Base-by-base conservation (phyloP, 2,797 vertebrate species). In the Halcyon badia region DNA sequence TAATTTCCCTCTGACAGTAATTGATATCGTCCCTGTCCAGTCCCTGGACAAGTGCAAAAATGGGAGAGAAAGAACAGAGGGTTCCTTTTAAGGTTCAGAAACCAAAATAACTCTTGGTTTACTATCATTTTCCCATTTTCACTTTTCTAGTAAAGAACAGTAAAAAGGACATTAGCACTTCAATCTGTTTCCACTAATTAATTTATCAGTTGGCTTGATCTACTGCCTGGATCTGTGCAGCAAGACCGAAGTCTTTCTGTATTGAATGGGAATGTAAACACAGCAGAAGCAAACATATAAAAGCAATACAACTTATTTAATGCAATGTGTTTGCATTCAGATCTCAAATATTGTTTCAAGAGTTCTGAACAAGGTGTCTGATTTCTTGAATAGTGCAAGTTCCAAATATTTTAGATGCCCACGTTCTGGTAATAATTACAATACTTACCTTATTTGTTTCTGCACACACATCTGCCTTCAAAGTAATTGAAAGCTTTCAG, bases 301-400 rank as follows among this genome's bases (percentile, higher is more conserved):
- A 73, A 48, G 7, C 13, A 39, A 30, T 62, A 25, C 39, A 42
- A 25, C 13, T 61, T 71, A 41, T 3, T 44, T 90, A 77, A 72
- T 84, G 37, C 39, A 56, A 28, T 71, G 7, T 7, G 1, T 69
- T 93, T 93, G 30, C 25, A 22, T 82, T 80, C 52, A 44, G 33
- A 42, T 87, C 35, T 96, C 60, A 84, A 76, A 56, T 87, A 44
- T 41, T 80, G 65, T 90, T 83, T 94, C 41, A 86, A 65, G 70
- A 91, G 83, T 91, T 85, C 68, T 62, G 42, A 87, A 54, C 20
- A 66, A 89, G 64, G 14, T 60, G 26, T 75, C 37, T 39, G 46
- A 83, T 91, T 90, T 69, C 54, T 80, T 69, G 20, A 84, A 58
- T 25, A 71, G 65, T 73, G 72, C 35, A 76, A 94, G 39, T 92